phyloP scores from a whole-genome alignment of 2,888 invertebrate genomes.

The Cataglyphis altisquamis region DNA sequence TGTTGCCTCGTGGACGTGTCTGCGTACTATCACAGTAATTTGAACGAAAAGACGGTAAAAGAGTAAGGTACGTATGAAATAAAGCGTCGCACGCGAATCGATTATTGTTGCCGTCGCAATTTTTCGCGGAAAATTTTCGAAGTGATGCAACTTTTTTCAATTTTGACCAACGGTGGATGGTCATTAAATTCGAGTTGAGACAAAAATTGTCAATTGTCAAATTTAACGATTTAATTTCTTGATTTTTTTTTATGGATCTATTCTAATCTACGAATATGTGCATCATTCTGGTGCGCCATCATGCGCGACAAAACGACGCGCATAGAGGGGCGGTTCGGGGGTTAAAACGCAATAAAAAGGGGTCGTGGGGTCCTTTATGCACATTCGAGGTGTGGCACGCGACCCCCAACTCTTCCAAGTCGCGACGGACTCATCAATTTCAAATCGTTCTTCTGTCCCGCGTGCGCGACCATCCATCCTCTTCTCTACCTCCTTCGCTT shows the following conservation, averaged over 20 bases:
- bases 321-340: conserved; percentile 58
- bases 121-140: background rate
- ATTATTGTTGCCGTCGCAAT: conserved; percentile 4
- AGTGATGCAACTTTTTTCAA: background rate
- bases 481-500: conserved; percentile 13
- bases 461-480: conserved; percentile 66
- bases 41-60: conserved; percentile 67
- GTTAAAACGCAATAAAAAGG: conserved; percentile 75
- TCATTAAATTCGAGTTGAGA: background rate
- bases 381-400: conserved; percentile 75
- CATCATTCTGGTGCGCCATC: conserved; percentile 57
- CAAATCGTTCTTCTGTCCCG: conserved; percentile 77
- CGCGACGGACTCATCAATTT: conserved; percentile 80
- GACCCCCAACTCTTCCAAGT: conserved; percentile 76
- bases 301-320: conserved; percentile 51
- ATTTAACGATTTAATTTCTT: background rate
- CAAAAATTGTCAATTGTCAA: conserved; percentile 3
- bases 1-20: conserved; percentile 65
- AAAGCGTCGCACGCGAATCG: conserved; percentile 32
- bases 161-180: background rate
- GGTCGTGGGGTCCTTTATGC: conserved; percentile 67
- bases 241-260: background rate
- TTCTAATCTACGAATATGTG: conserved; percentile 44
- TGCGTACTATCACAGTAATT: conserved; percentile 76
- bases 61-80: conserved; percentile 61